A percentile compares a stretch with the other conserved stretches of the same genome.
phyloP scores from a whole-genome alignment of 2,888 invertebrate species.

The Anagyrus pseudococci region DNA sequence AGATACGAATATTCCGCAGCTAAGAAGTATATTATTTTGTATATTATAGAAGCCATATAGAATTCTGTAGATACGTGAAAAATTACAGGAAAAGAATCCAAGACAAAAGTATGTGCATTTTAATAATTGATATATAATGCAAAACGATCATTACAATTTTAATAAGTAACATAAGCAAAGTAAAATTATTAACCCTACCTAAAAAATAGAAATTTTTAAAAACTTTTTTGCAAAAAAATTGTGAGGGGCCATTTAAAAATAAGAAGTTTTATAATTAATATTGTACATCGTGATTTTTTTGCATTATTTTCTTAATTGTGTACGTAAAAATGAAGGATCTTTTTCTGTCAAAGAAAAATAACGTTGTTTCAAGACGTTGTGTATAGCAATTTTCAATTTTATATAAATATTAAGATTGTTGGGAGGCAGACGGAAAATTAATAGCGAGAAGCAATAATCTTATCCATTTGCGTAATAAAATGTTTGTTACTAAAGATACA shows the following conservation, averaged over 20 bases:
- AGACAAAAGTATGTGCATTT: too few species aligned
- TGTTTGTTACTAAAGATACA: slow-evolving; percentile 17
- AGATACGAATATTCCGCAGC: too few species aligned
- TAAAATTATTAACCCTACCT: too few species aligned
- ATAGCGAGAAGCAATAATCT: slow-evolving; percentile 27
- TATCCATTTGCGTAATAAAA: slow-evolving; percentile 17
- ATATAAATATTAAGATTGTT: slow-evolving; percentile 33
- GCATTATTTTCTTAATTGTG: slow-evolving; percentile 11
- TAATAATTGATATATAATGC: too few species aligned
- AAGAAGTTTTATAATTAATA: slow-evolving; percentile 1
- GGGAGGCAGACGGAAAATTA: slow-evolving; percentile 18
- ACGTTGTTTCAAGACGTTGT: slow-evolving; percentile 27
- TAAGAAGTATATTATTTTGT: too few species aligned
- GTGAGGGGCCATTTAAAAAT: slow-evolving; percentile 47
- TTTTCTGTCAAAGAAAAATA: slow-evolving; percentile 11
- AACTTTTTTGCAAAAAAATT: too few species aligned
- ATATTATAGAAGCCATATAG: too few species aligned
- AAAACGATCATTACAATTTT: too few species aligned
- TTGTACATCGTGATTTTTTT: neutral
- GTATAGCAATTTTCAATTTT: slow-evolving; percentile 37
- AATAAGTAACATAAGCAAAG: too few species aligned
- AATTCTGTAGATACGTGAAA: too few species aligned
- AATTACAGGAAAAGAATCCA: too few species aligned
- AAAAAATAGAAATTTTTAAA: too few species aligned
- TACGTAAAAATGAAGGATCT: neutral